phyloP scores from a whole-genome alignment of 2,888 invertebrate genomes.

The Lucinisca nassula region DNA sequence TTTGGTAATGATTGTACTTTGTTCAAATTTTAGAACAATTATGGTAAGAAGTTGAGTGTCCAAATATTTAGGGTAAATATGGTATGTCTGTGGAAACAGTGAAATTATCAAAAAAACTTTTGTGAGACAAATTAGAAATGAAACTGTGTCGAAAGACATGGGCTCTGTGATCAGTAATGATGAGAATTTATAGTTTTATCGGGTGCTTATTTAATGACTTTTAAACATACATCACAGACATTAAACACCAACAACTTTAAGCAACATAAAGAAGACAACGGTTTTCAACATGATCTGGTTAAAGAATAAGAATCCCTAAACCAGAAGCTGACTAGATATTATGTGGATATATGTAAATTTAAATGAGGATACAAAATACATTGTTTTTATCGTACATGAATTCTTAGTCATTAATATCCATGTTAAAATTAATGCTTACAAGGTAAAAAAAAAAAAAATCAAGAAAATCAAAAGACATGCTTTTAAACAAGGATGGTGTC shows the following conservation, averaged over 20 bases:
- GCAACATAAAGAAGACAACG: background rate
- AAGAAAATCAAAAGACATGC: no score
- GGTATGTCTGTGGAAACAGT: background rate
- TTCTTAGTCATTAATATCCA: background rate
- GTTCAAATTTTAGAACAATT: no score
- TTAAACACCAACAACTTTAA: background rate
- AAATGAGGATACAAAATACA: background rate
- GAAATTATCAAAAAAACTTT: background rate
- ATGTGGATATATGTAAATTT: background rate
- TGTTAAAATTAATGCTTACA: no score
- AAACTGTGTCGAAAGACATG: slow-evolving; percentile 10
- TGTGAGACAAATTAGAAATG: background rate
- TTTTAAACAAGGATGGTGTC: background rate
- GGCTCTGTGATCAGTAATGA: background rate
- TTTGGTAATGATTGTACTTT: no score
- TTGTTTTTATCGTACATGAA: background rate
- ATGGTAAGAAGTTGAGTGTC: no score
- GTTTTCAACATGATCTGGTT: no score
- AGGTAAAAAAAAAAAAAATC: no score
- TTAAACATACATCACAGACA: background rate
- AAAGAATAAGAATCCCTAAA: no score
- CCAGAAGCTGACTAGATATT: background rate
- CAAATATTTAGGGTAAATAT: no score
- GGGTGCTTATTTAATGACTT: no score
- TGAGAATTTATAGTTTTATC: background rate